Evolutionary conservation across 2,888 invertebrate genomes (phyloP).

Genomic region (Plebejus argus): DNA sequence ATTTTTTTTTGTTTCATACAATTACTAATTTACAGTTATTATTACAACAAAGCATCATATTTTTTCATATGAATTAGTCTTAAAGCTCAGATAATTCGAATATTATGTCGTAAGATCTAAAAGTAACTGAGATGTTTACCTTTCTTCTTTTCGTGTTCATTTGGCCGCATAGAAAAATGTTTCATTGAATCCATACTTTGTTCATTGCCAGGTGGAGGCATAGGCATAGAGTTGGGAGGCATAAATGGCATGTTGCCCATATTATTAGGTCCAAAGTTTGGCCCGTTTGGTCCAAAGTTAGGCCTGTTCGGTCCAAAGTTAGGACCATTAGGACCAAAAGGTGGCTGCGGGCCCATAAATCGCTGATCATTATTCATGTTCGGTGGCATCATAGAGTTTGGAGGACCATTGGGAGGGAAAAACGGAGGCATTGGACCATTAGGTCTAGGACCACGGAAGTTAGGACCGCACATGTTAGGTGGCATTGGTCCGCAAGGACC

Average conservation of each 20-base stretch:
- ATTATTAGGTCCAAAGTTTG: slow-evolving; percentile 22
- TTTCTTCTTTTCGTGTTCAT: slow-evolving; percentile 77
- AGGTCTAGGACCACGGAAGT: slow-evolving; percentile 51
- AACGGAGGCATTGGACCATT: slow-evolving; percentile 56
- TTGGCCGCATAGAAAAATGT: slow-evolving; percentile 82
- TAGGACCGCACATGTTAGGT: slow-evolving; percentile 55
- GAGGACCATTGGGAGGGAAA: slow-evolving; percentile 56
- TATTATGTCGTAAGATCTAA: not conserved
- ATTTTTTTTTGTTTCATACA: not conserved
- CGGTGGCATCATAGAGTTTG: slow-evolving; percentile 57
- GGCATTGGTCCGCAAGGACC: slow-evolving; percentile 50
- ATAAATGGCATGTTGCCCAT: slow-evolving; percentile 54
- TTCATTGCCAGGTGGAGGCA: slow-evolving; percentile 49
- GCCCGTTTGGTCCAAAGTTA: slow-evolving; percentile 46
- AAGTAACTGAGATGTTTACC: slow-evolving; percentile 51
- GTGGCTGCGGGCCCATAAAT: slow-evolving; percentile 65
- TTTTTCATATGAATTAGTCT: too few species aligned
- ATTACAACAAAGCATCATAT: too few species aligned
- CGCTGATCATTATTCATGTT: slow-evolving; percentile 60
- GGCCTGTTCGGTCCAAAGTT: slow-evolving; percentile 63
- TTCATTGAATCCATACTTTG: slow-evolving; percentile 61
- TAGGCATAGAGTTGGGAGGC: slow-evolving; percentile 52
- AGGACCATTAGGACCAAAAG: slow-evolving; percentile 65
- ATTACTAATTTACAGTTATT: not conserved
- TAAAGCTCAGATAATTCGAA: not conserved